Conservation (phyloP, 2,113 vertebrate species). For the Todiramphus chloris region DNA sequence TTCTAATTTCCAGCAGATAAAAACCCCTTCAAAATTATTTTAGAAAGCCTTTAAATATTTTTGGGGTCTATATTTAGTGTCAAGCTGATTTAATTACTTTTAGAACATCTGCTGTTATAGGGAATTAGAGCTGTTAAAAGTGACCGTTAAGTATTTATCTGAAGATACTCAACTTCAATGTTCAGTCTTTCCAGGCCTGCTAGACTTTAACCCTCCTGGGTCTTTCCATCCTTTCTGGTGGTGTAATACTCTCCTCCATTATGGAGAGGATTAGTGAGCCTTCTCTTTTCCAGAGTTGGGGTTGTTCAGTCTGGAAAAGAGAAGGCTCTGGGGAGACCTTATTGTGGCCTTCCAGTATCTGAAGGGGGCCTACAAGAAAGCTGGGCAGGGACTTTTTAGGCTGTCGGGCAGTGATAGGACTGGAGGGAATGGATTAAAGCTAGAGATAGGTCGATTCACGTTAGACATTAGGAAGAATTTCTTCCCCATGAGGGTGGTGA, state of each 20-base stretch:
- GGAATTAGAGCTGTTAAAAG: slow-evolving; percentile 33
- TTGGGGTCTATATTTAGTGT: slow-evolving; percentile 56
- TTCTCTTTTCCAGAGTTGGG: not conserved
- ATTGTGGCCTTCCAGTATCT: too few relatives aligned
- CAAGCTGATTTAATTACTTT: slow-evolving; percentile 65
- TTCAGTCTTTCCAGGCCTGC: not conserved
- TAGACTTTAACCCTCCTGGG: not conserved
- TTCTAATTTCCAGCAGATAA: slow-evolving; percentile 48
- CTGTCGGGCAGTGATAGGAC: too few relatives aligned
- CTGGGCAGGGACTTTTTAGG: too few relatives aligned
- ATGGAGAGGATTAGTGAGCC: not conserved
- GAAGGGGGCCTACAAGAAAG: too few relatives aligned
- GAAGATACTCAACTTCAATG: not conserved
- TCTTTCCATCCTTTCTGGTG: not conserved
- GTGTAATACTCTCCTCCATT: not conserved
- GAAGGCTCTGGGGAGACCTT: too few relatives aligned
- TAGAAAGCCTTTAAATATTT: slow-evolving; percentile 56
- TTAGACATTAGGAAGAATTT: too few relatives aligned
- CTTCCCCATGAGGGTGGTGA: too few relatives aligned
- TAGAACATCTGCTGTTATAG: slow-evolving; percentile 57
- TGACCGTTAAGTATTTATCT: slow-evolving; percentile 39
- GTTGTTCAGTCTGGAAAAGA: too few relatives aligned
- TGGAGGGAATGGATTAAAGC: too few relatives aligned
- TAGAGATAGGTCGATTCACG: too few relatives aligned
- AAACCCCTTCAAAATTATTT: slow-evolving; percentile 61